A percentile compares a stretch with the other conserved stretches of the same genome.
Conservation (phyloP, 2,113 vertebrate genomes). For the Scophthalmus maximus region DNA sequence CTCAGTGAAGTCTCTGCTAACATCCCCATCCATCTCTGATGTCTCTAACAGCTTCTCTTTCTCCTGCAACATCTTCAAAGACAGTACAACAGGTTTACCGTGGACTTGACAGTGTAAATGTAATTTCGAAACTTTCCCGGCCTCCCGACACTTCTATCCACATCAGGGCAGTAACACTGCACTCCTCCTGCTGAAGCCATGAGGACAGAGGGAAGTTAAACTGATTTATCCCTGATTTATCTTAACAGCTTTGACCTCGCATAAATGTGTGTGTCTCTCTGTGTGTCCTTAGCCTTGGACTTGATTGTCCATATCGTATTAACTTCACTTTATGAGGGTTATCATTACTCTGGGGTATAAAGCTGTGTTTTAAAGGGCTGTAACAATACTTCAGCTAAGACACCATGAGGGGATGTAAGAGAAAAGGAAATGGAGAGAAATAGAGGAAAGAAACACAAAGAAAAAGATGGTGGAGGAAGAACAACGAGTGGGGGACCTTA, state of each 20-base stretch:
- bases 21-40: not conserved
- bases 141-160: conserved; percentile 12
- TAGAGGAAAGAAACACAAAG: conserved; percentile 18
- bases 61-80: conserved; percentile 8
- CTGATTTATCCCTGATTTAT: conserved; percentile 40
- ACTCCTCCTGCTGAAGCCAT: not conserved
- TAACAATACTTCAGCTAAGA: conserved; percentile 26
- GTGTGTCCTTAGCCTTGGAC: conserved; percentile 18
- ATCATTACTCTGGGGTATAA: conserved; percentile 28
- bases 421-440: conserved; percentile 10
- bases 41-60: conserved; percentile 23
- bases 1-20: too few species aligned
- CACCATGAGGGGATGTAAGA: too few species aligned
- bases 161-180: conserved; percentile 8
- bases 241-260: conserved; percentile 32
- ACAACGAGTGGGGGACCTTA: conserved; percentile 39
- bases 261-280: not conserved
- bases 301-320: conserved; percentile 2
- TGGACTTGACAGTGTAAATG: not conserved
- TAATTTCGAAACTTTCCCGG: conserved; percentile 26
- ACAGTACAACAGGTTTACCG: conserved; percentile 2
- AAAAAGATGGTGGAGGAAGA: conserved; percentile 16
- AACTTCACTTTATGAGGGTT: conserved; percentile 38
- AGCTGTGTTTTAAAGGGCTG: conserved; percentile 7
- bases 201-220: conserved; percentile 25